phyloP scores from a whole-genome alignment of 2,888 invertebrate genomes.

The Dicycla oo region DNA sequence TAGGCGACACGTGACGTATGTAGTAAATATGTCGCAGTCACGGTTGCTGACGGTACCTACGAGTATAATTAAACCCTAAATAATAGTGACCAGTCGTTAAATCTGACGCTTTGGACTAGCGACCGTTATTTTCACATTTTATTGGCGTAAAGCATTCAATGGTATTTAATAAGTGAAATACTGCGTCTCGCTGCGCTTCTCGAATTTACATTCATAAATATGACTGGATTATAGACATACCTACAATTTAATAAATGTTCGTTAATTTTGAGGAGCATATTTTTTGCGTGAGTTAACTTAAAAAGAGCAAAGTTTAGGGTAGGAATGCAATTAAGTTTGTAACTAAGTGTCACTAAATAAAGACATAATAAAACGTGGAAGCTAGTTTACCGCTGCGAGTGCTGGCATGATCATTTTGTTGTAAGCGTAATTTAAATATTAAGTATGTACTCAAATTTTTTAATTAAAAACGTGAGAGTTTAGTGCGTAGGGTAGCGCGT shows the following conservation, averaged over 20 bases:
- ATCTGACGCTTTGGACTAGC: slow-evolving; percentile 22
- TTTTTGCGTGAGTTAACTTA: slow-evolving; percentile 20
- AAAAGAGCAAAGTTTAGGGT: slow-evolving; percentile 18
- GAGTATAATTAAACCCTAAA: slow-evolving; percentile 60
- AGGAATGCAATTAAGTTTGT: slow-evolving; percentile 43
- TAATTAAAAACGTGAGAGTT: slow-evolving; percentile 61
- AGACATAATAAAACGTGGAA: slow-evolving; percentile 43
- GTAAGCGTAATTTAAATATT: slow-evolving; percentile 63
- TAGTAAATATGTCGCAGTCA: slow-evolving; percentile 57
- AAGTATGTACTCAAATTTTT: slow-evolving; percentile 54
- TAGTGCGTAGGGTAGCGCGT: slow-evolving; percentile 71
- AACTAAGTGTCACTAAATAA: slow-evolving; percentile 45
- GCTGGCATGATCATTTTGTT: slow-evolving; percentile 56
- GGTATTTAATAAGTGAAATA: slow-evolving; percentile 10
- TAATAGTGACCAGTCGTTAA: slow-evolving; percentile 37
- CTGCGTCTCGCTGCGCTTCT: slow-evolving; percentile 1
- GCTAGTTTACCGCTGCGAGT: slow-evolving; percentile 48
- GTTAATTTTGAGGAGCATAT: slow-evolving; percentile 8
- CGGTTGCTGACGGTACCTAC: slow-evolving; percentile 39
- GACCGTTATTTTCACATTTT: slow-evolving; percentile 7
- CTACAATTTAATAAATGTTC: slow-evolving; percentile 17
- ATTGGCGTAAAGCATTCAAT: slow-evolving; percentile 2
- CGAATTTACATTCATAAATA: slow-evolving; percentile 2
- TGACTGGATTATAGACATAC: neutral
- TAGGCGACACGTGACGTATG: slow-evolving; percentile 55